Percentiles rank a stretch among this genome's conserved stretches.
phyloP scores from a whole-genome alignment of 2,113 vertebrate species.

The Asarcornis scutulata region DNA sequence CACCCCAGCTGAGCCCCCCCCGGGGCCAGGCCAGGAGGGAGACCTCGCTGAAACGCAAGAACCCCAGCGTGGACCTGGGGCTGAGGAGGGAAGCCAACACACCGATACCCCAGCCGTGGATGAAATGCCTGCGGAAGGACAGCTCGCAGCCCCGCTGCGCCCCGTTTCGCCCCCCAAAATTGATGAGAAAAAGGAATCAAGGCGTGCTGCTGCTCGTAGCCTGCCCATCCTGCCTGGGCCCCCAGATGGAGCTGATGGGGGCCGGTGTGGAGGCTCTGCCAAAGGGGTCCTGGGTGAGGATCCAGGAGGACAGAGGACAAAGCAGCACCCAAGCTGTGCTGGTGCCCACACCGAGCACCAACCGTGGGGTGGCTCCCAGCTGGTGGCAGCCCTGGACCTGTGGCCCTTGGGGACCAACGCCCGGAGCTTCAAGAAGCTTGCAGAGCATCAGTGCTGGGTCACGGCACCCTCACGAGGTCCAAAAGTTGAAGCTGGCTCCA shows the following conservation, averaged over 20 bases:
- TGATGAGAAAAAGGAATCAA: fast-evolving
- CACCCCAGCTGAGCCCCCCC: not conserved
- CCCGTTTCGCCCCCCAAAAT: fast-evolving
- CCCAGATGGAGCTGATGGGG: fast-evolving
- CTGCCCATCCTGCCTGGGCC: not conserved
- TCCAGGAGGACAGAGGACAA: no score
- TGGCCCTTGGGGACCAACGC: not conserved
- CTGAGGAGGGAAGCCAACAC: not conserved
- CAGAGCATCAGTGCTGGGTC: not conserved
- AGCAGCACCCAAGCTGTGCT: not conserved
- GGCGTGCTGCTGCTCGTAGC: not conserved
- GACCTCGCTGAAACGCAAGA: not conserved
- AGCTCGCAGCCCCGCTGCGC: not conserved
- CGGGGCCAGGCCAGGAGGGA: not conserved
- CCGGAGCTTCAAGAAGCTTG: not conserved
- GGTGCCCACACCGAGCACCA: no score
- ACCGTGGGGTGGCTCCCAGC: not conserved
- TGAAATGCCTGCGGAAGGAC: fast-evolving
- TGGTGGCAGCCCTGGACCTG: not conserved
- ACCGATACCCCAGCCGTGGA: fast-evolving
- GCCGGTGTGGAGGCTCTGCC: fast-evolving
- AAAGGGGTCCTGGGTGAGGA: not conserved
- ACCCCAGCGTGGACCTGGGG: not conserved
- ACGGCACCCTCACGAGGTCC: not conserved
- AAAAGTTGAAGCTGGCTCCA: not conserved